Conservation (phyloP, 2,888 invertebrate species). For the Acrobasis suavella region DNA sequence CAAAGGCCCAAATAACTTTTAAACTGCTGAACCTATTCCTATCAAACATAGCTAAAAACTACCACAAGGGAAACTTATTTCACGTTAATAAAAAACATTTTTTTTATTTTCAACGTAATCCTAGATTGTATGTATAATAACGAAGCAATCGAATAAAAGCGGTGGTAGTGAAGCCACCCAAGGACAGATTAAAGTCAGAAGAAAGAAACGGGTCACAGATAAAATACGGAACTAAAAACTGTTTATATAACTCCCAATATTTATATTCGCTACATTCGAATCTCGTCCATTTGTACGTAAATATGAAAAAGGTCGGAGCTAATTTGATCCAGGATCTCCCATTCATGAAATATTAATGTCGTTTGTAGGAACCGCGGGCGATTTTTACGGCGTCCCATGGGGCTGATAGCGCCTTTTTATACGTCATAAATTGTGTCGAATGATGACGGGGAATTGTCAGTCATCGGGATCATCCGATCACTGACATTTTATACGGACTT, state of each 20-base stretch:
- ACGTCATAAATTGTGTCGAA: conserved; percentile 31
- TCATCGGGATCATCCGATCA: conserved; percentile 1
- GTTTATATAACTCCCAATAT: neutral
- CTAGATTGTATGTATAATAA: too few species aligned
- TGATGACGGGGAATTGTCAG: conserved; percentile 28
- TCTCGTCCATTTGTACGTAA: conserved; percentile 14
- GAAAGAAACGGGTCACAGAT: too few species aligned
- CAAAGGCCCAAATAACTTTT: too few species aligned
- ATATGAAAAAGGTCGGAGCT: conserved; percentile 22
- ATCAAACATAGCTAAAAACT: too few species aligned
- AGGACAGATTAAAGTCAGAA: too few species aligned
- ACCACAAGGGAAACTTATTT: too few species aligned
- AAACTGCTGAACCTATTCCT: too few species aligned
- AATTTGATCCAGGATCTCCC: conserved; percentile 23
- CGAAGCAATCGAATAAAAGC: too few species aligned
- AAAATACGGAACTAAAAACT: too few species aligned
- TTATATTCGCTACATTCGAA: conserved; percentile 10
- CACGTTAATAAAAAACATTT: too few species aligned
- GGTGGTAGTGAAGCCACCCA: too few species aligned
- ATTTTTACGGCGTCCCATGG: conserved; percentile 27
- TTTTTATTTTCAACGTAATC: too few species aligned
- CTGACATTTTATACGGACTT: neutral
- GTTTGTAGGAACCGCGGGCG: conserved; percentile 20
- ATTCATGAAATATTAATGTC: conserved; percentile 34
- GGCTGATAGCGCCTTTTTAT: conserved; percentile 32